phyloP scores from a whole-genome alignment of 2,113 vertebrate genomes.

The Pteropus alecto region DNA sequence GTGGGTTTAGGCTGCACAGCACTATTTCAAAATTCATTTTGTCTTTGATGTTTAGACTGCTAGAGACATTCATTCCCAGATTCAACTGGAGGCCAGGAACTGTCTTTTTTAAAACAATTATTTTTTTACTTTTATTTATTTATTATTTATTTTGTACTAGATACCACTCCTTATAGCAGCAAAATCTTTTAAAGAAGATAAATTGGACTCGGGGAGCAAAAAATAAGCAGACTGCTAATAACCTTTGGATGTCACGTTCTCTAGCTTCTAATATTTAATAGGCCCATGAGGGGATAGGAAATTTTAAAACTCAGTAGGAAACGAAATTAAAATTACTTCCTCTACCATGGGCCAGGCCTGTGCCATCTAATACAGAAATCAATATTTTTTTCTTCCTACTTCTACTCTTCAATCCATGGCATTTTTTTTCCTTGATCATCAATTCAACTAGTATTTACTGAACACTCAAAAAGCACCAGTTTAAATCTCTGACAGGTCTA shows the following conservation, averaged over 20 bases:
- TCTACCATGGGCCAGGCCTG: background rate
- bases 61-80: background rate
- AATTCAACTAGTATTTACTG: background rate
- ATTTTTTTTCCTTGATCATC: background rate
- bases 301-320: background rate
- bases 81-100: background rate
- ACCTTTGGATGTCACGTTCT: background rate
- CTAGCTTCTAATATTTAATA: background rate
- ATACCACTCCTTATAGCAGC: background rate
- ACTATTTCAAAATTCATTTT: conserved; percentile 47
- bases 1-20: conserved; percentile 63
- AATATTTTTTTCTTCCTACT: background rate
- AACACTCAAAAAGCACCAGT: background rate
- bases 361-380: background rate
- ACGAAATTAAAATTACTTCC: conserved; percentile 11
- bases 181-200: background rate
- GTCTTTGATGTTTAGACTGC: conserved; percentile 12
- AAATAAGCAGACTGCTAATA: background rate
- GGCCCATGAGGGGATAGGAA: background rate
- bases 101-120: background rate
- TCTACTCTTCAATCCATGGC: background rate
- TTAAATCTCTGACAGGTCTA: background rate
- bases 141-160: background rate
- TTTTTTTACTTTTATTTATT: background rate
- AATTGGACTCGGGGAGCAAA: background rate